Evolutionary conservation across 1,140 invertebrate species (phyloP), one percentile per base, ranked within the genome.

Genomic region (Brachionus paranguensis): DNA sequence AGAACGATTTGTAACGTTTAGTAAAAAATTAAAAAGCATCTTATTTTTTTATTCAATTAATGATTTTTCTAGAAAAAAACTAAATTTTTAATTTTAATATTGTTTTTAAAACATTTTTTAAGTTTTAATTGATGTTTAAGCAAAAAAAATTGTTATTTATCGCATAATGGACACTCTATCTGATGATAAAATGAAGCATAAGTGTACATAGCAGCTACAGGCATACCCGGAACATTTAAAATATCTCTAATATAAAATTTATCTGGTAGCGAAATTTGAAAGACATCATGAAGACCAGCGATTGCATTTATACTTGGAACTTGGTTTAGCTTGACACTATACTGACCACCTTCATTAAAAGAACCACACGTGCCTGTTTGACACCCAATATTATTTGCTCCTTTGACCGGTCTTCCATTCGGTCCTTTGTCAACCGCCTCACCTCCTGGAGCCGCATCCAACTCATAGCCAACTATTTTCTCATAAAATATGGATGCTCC

Each of bases 181-280:
- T 65, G 60, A 65, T 65, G 60, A 65, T 65, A 65, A 29, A 65
- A 65, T 65, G 60, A 65, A 14, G 27, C 60, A 65, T 65, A 65
- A 65, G 60, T 65, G 60, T 27, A 65, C 14, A 65, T 0, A 24
- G 60, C 60, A 27, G 60, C 60, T 20, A 65, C 60, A 24, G 60
- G 60, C 60, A 65, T 65, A 65, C 60, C 60, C 27, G 60, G 60
- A 14, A 65, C 60, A 65, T 65, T 65, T 24, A 65, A 24, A 65
- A 65, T 65, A 24, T 65, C 60, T 65, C 60, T 65, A 8, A 29
- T 1, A 65, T 27, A 65, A 65, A 17, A 65, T 17, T 29, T 65
- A 17, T 65, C 24, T 65, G 60, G 60, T 10, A 65, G n/a, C 5
- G 60, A 65, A 65, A 65, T 65, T 65, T 65, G 60, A 24, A 65